phyloP scores from a whole-genome alignment of 2,113 vertebrate species.

The Damaliscus lunatus region DNA sequence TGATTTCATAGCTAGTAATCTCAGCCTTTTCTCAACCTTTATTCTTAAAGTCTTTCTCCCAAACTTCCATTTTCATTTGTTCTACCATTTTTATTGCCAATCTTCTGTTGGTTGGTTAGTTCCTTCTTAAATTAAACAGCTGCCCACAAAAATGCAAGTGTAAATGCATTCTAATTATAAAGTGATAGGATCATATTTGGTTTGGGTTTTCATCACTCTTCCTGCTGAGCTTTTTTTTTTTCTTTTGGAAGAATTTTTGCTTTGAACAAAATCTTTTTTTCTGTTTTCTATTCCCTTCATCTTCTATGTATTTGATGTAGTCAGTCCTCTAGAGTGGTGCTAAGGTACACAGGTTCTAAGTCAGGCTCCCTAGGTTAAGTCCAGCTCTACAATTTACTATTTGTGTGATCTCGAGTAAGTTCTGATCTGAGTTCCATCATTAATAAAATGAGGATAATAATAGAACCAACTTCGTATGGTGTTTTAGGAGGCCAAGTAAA shows the following conservation, averaged over 20 bases:
- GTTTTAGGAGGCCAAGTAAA: neutral
- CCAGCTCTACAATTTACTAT: neutral
- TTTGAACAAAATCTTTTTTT: neutral
- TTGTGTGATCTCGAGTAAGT: neutral
- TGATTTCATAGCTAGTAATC: neutral
- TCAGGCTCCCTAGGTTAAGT: neutral
- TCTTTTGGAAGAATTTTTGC: neutral
- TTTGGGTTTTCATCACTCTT: neutral
- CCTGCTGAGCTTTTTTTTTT: neutral
- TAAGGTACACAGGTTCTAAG: neutral
- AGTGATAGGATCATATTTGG: neutral
- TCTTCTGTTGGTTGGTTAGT: neutral
- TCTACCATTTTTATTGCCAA: neutral
- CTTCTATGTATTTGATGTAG: neutral
- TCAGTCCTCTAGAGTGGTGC: neutral
- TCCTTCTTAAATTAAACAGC: neutral
- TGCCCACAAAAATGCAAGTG: neutral
- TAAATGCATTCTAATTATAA: neutral
- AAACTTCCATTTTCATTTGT: neutral
- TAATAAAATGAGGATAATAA: neutral
- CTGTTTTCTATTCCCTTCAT: neutral
- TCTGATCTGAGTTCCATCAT: neutral
- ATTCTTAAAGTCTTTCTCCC: neutral
- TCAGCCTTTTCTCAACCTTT: neutral
- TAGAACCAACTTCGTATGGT: neutral